phyloP scores from a whole-genome alignment of 2,888 invertebrate genomes.

The Ichneumon xanthorius region DNA sequence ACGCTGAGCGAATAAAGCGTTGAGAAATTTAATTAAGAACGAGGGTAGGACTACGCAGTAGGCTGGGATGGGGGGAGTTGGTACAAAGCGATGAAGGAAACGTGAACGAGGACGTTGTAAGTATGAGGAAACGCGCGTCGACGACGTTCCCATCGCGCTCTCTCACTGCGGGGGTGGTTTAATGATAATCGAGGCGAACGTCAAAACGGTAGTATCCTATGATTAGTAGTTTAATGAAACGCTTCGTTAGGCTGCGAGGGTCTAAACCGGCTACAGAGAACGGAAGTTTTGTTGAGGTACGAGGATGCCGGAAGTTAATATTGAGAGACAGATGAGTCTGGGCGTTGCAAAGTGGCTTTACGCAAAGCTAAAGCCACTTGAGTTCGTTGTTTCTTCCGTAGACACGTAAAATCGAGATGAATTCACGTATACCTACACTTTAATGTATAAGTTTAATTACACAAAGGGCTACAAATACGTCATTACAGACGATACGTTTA shows the following conservation, averaged over 20 bases:
- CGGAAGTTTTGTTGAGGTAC: slow-evolving; percentile 1
- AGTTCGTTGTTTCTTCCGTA: neutral
- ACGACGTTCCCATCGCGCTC: neutral
- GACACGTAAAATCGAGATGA: neutral
- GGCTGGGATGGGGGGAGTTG: neutral
- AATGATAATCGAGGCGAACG: slow-evolving; percentile 49
- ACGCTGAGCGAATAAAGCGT: slow-evolving; percentile 18
- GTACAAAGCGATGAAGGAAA: slow-evolving; percentile 1
- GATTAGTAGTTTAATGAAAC: slow-evolving; percentile 59
- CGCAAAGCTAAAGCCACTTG: neutral
- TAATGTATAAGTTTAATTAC: neutral
- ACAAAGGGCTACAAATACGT: neutral
- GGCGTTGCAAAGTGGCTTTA: neutral
- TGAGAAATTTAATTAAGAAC: slow-evolving; percentile 56
- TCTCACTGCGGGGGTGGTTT: slow-evolving; percentile 8
- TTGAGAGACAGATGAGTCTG: neutral
- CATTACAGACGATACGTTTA: neutral
- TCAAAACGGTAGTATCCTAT: slow-evolving; percentile 45
- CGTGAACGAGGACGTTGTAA: neutral
- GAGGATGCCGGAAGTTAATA: neutral
- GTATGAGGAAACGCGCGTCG: slow-evolving; percentile 3
- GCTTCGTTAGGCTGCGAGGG: slow-evolving; percentile 44
- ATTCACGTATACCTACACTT: neutral
- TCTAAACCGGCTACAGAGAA: slow-evolving; percentile 1
- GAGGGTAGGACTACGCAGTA: slow-evolving; percentile 1